Conservation (phyloP, 2,797 vertebrate genomes). For the Pagetopsis macropterus region DNA sequence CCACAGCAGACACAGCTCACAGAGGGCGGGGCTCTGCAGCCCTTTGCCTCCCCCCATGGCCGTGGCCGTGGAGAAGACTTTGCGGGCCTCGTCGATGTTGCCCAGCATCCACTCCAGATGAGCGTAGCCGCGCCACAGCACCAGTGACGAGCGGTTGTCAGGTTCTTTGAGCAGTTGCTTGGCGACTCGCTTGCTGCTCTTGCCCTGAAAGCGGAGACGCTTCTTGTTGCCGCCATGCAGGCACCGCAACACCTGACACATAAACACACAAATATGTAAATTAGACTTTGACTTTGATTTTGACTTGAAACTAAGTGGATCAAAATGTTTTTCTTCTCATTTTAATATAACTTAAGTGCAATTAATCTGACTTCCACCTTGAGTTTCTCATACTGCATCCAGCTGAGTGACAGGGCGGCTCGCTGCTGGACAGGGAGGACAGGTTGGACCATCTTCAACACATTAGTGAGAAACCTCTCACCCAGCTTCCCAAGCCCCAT, state of each 20-base stretch:
- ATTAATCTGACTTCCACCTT: constrained; percentile 83
- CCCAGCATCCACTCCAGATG: constrained; percentile 94
- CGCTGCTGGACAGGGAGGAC: constrained; percentile 83
- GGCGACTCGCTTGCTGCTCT: constrained; percentile 90
- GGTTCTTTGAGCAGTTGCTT: constrained; percentile 95
- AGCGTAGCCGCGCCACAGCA: constrained; percentile 92
- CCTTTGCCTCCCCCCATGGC: constrained; percentile 76
- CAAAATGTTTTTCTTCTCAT: neutral
- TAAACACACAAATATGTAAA: constrained; percentile 10
- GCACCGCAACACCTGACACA: constrained; percentile 85
- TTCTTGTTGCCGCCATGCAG: constrained; percentile 87
- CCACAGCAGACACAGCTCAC: constrained; percentile 89
- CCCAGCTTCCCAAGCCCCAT: constrained; percentile 88
- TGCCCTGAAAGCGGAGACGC: constrained; percentile 89
- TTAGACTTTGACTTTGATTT: neutral
- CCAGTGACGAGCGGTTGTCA: constrained; percentile 87
- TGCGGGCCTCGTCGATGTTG: constrained; percentile 90
- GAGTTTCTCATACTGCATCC: constrained; percentile 91
- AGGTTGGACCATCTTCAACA: constrained; percentile 84
- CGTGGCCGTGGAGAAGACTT: constrained; percentile 91
- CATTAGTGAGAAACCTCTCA: constrained; percentile 89
- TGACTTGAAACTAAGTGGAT: neutral
- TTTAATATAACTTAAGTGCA: neutral
- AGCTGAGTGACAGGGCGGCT: constrained; percentile 83
- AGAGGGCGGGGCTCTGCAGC: constrained; percentile 81